Percentiles rank a stretch among this genome's conserved stretches.
These are phyloP conservation scores for Xyliphius kryptos DNA, from an alignment of 2,113 vertebrate species.

Conservation along the genomic window DNA sequence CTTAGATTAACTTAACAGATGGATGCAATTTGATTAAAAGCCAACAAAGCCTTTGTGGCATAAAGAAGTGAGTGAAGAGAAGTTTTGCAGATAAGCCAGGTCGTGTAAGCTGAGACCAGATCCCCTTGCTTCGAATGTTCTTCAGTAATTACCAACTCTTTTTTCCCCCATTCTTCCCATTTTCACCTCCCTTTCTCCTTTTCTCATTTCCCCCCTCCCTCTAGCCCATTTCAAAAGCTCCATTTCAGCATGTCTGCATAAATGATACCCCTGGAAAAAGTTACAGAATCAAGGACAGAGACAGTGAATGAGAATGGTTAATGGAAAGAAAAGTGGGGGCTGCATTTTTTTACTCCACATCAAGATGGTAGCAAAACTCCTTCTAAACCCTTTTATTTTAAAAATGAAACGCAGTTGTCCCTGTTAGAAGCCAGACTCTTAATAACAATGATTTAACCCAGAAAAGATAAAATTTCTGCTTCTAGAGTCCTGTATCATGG, in stretches of 20 bases:
- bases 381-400: too few species aligned
- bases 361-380: conserved; percentile 6
- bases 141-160: conserved; percentile 34
- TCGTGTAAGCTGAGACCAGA: conserved; percentile 32
- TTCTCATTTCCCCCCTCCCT: not conserved
- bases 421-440: too few species aligned
- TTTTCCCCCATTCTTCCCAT: conserved; percentile 6
- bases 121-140: conserved; percentile 29
- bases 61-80: conserved; percentile 1
- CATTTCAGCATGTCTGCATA: conserved; percentile 47
- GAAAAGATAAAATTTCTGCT: too few species aligned
- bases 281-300: conserved; percentile 17
- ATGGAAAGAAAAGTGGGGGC: not conserved
- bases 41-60: conserved; percentile 1
- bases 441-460: too few species aligned
- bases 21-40: not conserved
- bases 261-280: conserved; percentile 45
- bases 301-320: conserved; percentile 1
- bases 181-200: conserved; percentile 19
- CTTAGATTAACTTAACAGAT: too few species aligned
- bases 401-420: too few species aligned
- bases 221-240: conserved; percentile 42
- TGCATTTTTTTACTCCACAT: not conserved
- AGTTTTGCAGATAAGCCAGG: conserved; percentile 18
- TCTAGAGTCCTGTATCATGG: too few species aligned